phyloP scores from a whole-genome alignment of 2,113 vertebrate species.

The Megaptera novaeangliae region DNA sequence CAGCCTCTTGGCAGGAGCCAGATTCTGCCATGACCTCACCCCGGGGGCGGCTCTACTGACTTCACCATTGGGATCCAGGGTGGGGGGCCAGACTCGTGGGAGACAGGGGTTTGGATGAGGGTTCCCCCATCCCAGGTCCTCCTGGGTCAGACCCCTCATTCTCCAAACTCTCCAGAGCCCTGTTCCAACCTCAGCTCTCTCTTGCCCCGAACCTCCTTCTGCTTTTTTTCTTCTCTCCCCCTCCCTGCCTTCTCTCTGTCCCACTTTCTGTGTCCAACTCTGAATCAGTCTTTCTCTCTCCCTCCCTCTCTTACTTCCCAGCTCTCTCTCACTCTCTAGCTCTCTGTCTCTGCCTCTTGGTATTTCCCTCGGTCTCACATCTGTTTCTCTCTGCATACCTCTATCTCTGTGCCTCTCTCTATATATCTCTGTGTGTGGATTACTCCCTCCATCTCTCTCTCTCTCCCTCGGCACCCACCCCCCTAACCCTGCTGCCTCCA shows the following conservation, averaged over 20 bases:
- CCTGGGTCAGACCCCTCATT: background rate
- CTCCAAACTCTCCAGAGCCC: background rate
- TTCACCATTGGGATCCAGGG: slow-evolving; percentile 12
- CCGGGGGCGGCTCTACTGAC: slow-evolving; percentile 14
- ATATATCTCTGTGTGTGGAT: background rate
- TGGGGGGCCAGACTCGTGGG: background rate
- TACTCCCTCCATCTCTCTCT: background rate
- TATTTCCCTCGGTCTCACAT: background rate
- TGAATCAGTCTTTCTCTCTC: background rate
- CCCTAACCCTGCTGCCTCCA: background rate
- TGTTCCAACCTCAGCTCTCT: background rate
- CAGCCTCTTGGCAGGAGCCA: slow-evolving; percentile 53
- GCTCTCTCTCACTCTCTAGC: background rate
- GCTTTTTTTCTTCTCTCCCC: background rate
- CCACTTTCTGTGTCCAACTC: background rate
- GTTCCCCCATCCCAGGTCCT: background rate
- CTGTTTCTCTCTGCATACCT: background rate
- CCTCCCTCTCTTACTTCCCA: background rate
- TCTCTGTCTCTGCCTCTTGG: background rate
- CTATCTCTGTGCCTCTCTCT: background rate
- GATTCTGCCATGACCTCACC: slow-evolving; percentile 57
- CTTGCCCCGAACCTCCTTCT: background rate
- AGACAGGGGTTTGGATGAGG: background rate
- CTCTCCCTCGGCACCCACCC: background rate
- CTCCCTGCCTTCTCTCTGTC: background rate